These are phyloP conservation scores for Crypturellus undulatus DNA, from an alignment of 2,113 vertebrate species.

Conservation along the genomic window DNA sequence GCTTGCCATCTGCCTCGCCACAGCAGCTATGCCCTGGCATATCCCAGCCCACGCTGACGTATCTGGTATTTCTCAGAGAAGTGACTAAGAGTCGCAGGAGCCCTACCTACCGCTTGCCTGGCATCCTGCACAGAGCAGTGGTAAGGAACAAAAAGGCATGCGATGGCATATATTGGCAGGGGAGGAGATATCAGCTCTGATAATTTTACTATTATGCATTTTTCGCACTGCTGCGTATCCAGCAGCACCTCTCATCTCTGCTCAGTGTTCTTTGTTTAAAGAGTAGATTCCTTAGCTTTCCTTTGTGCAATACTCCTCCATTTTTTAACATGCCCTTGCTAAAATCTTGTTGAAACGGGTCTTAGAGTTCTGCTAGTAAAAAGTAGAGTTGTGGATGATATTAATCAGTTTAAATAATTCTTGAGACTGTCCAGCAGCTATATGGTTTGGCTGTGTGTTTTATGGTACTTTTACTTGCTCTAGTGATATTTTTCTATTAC, in stretches of 20 bases:
- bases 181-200: not conserved
- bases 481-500: not conserved
- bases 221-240: not conserved
- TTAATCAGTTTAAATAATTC: not conserved
- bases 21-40: conserved; percentile 40
- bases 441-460: not conserved
- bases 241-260: not conserved
- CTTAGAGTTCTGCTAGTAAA: not conserved
- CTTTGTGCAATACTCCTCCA: not conserved
- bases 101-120: not conserved
- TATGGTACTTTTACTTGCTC: not conserved
- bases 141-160: conserved; percentile 40
- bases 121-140: conserved; percentile 7
- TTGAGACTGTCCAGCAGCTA: not conserved
- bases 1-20: conserved; percentile 57
- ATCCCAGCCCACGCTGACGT: conserved; percentile 47
- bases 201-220: not conserved
- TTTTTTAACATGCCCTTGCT: not conserved
- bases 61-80: conserved; percentile 66
- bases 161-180: not conserved
- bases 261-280: not conserved
- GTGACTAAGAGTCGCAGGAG: not conserved
- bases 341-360: not conserved
- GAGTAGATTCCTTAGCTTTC: not conserved
- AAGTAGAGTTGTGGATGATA: not conserved